Percentiles rank a stretch among this genome's conserved stretches.
phyloP scores from a whole-genome alignment of 2,113 vertebrate species.

The Elephantulus edwardii region DNA sequence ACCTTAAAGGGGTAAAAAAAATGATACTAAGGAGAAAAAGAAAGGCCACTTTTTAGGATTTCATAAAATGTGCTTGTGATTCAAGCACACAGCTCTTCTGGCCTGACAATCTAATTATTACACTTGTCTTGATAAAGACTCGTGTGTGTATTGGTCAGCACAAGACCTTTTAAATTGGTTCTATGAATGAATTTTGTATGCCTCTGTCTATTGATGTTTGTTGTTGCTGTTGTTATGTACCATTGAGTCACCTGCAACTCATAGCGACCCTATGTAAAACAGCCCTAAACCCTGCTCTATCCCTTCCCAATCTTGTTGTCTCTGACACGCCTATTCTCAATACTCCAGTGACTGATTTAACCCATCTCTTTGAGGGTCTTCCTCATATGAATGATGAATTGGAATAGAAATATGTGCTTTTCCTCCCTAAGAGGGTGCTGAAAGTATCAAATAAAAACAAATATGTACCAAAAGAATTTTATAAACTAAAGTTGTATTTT shows the following conservation, averaged over 20 bases:
- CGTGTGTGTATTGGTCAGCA: not conserved
- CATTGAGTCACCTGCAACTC: too few species aligned
- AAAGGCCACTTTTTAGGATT: not conserved
- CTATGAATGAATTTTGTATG: not conserved
- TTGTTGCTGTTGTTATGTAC: too few species aligned
- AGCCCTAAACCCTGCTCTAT: too few species aligned
- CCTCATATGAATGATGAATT: not conserved
- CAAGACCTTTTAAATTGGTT: not conserved
- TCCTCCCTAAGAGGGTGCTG: not conserved
- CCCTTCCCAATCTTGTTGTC: too few species aligned
- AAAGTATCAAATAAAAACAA: not conserved
- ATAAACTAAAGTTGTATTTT: not conserved
- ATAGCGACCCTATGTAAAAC: too few species aligned
- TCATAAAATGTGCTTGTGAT: not conserved
- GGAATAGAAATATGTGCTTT: not conserved
- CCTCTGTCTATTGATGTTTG: not conserved
- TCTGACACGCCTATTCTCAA: too few species aligned
- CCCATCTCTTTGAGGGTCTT: not conserved
- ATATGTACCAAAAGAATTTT: not conserved
- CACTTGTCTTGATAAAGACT: not conserved
- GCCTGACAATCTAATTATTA: not conserved
- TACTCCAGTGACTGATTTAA: too few species aligned
- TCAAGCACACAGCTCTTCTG: not conserved
- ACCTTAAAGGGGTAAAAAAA: not conserved
- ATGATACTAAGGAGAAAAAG: not conserved